These are phyloP conservation scores for Anabacerthia variegaticeps DNA, from an alignment of 2,797 vertebrate genomes.

Conservation along the genomic window DNA sequence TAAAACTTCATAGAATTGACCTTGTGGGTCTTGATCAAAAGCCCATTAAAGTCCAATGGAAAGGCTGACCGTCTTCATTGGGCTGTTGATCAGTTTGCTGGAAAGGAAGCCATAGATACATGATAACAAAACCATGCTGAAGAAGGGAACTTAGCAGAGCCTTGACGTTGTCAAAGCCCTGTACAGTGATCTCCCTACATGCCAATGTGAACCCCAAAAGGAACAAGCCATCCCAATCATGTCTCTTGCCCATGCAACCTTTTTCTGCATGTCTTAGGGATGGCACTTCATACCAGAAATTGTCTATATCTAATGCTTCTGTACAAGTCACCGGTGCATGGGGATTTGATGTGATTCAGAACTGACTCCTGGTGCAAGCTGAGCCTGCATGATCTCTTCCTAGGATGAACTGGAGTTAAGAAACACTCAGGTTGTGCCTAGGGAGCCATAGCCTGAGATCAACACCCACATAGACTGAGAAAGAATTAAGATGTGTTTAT, in stretches of 20 bases:
- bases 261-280: background rate
- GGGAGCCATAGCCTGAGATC: background rate
- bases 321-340: background rate
- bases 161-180: background rate
- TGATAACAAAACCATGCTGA: background rate
- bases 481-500: constrained; percentile 34
- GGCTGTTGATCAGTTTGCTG: background rate
- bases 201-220: background rate
- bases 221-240: background rate
- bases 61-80: background rate
- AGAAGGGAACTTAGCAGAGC: background rate
- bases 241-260: rapidly evolving
- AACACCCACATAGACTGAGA: background rate
- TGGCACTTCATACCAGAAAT: background rate
- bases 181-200: background rate
- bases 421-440: background rate
- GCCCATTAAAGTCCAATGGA: background rate
- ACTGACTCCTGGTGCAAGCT: background rate
- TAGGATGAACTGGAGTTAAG: background rate
- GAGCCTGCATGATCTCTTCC: background rate
- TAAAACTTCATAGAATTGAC: background rate
- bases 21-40: background rate
- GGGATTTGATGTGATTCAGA: background rate
- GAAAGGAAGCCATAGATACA: background rate
- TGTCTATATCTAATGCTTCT: background rate